phyloP scores from a whole-genome alignment of 53 echinoderm and acorn worm species.

The Paracentrotus lividus region DNA sequence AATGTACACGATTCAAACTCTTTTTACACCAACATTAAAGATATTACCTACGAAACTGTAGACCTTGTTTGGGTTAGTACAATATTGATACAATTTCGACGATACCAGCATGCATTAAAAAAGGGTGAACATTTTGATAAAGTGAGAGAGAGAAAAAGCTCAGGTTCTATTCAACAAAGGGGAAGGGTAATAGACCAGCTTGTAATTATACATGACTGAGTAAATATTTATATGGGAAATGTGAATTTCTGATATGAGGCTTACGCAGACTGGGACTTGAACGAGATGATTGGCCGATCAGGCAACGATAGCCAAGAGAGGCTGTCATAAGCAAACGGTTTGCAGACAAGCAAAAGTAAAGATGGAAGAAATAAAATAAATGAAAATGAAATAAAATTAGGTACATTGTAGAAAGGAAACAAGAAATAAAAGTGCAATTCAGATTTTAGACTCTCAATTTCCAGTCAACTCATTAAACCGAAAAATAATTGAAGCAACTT shows the following conservation, averaged over 20 bases:
- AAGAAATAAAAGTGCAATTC: conserved; percentile 42
- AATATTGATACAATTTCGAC: neutral
- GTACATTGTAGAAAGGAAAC: conserved; percentile 48
- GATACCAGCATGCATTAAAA: conserved; percentile 14
- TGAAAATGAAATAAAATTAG: conserved; percentile 49
- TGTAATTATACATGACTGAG: neutral
- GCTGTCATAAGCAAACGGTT: conserved; percentile 43
- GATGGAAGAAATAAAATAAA: neutral
- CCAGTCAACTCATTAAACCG: too few relatives aligned
- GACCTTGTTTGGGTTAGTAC: neutral
- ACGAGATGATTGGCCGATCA: conserved; percentile 69
- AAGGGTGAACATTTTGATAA: neutral
- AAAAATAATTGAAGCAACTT: too few relatives aligned
- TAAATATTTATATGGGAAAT: neutral
- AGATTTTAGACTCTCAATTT: conserved; percentile 40
- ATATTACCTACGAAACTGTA: neutral
- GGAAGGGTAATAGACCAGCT: neutral
- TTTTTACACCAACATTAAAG: neutral
- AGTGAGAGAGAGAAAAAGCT: neutral
- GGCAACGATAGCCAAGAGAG: conserved; percentile 79
- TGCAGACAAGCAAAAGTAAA: conserved; percentile 16
- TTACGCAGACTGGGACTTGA: conserved; percentile 50
- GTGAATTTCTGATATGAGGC: conserved; percentile 1
- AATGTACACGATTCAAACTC: neutral
- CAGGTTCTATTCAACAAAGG: neutral